phyloP scores from a whole-genome alignment of 2,797 vertebrate species.

The Pseudochromis fuscus region DNA sequence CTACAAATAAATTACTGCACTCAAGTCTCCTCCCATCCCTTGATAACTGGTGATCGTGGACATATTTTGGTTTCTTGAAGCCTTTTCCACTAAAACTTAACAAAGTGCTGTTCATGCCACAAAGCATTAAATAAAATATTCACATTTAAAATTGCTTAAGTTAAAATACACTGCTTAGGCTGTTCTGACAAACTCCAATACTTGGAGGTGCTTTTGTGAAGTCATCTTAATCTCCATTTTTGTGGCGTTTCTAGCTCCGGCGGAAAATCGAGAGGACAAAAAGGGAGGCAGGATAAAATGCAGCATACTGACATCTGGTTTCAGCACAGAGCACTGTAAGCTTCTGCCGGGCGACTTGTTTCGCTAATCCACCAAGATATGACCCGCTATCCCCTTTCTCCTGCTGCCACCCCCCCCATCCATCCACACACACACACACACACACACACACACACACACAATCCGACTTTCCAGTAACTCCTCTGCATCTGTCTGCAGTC shows the following conservation, averaged over 20 bases:
- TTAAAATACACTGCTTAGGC: not conserved
- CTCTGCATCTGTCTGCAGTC: constrained; percentile 3
- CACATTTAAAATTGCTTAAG: not conserved
- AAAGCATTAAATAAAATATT: not conserved
- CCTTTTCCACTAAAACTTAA: not conserved
- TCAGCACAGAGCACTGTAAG: constrained; percentile 38
- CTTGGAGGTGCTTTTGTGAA: constrained; percentile 12
- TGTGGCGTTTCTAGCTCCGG: constrained; percentile 19
- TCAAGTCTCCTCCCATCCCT: no score
- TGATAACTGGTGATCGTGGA: not conserved
- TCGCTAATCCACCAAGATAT: constrained; percentile 56
- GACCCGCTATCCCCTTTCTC: constrained; percentile 24
- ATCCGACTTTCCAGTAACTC: constrained; percentile 10
- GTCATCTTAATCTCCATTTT: constrained; percentile 24
- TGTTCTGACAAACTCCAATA: not conserved
- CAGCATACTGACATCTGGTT: constrained; percentile 48
- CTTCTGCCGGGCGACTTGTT: constrained; percentile 21
- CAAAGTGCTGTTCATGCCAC: not conserved
- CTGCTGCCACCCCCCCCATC: constrained; percentile 4
- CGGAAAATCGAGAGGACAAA: constrained; percentile 30
- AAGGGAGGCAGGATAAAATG: constrained; percentile 45
- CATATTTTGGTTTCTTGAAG: not conserved
- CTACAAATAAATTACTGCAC: not conserved
- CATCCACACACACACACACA: constrained; percentile 9
- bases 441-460: not conserved